Evolutionary conservation across 2,113 vertebrate genomes (phyloP).

Genomic region (Willisornis vidua): DNA sequence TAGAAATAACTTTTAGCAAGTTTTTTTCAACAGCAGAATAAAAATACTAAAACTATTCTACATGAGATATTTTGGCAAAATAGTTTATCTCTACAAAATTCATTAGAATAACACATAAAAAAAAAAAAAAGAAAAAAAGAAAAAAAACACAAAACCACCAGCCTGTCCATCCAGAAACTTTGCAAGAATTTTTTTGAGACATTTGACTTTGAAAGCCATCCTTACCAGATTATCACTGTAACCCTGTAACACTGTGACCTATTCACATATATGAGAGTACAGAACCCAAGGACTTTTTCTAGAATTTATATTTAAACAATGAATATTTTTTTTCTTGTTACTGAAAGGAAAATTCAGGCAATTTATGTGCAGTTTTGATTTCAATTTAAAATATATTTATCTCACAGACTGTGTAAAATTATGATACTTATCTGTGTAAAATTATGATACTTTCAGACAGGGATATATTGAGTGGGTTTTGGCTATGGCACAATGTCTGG

Average conservation of each 20-base stretch:
- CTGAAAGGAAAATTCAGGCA: background rate
- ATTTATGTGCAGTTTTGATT: background rate
- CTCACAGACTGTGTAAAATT: no score
- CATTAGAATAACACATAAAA: background rate
- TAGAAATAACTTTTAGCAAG: background rate
- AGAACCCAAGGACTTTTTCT: fast-evolving
- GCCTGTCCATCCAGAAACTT: background rate
- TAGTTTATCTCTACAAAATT: background rate
- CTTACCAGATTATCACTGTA: background rate
- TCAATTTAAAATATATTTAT: background rate
- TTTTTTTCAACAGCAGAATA: background rate
- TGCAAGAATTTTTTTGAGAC: background rate
- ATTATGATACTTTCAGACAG: background rate
- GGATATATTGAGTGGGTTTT: background rate
- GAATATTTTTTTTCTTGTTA: background rate
- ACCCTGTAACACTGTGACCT: background rate
- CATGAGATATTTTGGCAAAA: background rate
- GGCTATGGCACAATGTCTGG: background rate
- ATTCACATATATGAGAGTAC: background rate
- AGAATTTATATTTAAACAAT: background rate
- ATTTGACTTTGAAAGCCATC: background rate
- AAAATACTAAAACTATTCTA: background rate
- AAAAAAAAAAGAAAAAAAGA: background rate
- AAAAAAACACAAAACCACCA: no score
- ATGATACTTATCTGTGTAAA: background rate